A percentile compares a stretch with the other conserved stretches of the same genome.
Evolutionary conservation across 2,113 vertebrate species (phyloP).

Genomic region (Empidonax traillii): DNA sequence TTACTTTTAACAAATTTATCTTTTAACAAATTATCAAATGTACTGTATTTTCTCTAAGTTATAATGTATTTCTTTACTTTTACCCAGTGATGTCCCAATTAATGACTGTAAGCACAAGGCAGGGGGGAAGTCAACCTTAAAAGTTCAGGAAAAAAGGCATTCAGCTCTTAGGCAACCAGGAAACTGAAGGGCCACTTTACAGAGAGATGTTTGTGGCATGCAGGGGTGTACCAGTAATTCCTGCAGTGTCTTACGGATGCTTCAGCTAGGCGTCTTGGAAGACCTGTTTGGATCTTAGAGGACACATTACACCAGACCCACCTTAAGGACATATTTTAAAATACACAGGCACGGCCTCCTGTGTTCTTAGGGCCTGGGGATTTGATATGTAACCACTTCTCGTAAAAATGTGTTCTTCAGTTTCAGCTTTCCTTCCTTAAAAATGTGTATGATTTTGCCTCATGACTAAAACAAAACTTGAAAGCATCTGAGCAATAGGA

Average conservation of each 20-base stretch:
- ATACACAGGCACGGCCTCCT: fast-evolving
- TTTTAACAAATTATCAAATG: no score
- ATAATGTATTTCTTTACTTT: background rate
- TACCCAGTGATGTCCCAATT: background rate
- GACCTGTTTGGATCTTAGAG: background rate
- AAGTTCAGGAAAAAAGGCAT: background rate
- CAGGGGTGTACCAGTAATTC: background rate
- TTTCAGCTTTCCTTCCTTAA: background rate
- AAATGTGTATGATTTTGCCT: background rate
- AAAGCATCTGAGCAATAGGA: background rate
- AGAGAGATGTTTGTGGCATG: fast-evolving
- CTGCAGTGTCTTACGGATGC: background rate
- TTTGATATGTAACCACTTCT: background rate
- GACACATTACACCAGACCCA: background rate
- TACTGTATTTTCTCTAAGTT: no score
- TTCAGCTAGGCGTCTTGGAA: background rate
- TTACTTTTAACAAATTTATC: background rate
- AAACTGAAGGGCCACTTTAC: background rate
- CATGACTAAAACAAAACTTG: background rate
- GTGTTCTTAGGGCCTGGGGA: background rate
- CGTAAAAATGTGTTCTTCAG: background rate
- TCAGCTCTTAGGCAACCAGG: background rate
- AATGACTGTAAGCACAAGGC: background rate
- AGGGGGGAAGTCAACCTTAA: background rate
- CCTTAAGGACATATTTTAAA: background rate